Conservation (phyloP, 2,797 vertebrate genomes). For the Morelia viridis region DNA sequence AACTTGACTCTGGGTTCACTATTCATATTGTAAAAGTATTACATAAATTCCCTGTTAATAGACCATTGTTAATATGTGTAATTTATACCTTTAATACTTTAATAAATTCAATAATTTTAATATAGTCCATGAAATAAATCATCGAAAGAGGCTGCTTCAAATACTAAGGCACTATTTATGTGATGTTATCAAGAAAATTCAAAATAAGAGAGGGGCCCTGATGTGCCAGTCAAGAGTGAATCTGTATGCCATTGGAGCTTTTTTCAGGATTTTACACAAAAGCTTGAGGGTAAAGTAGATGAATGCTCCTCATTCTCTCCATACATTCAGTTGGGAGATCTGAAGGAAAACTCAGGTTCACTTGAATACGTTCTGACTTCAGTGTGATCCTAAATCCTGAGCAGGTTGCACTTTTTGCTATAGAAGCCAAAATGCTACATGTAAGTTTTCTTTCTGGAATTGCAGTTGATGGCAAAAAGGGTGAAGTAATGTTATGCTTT, state of each 20-base stretch:
- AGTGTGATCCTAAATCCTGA: neutral
- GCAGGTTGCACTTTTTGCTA: neutral
- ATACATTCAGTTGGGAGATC: neutral
- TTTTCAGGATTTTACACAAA: neutral
- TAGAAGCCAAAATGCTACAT: neutral
- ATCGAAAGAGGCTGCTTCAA: neutral
- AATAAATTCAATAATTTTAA: neutral
- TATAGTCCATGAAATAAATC: neutral
- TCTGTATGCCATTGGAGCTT: neutral
- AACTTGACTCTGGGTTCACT: neutral
- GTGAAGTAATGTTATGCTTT: neutral
- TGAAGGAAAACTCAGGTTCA: neutral
- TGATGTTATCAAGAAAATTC: neutral
- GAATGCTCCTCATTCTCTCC: neutral
- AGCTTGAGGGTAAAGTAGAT: neutral
- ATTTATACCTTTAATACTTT: neutral
- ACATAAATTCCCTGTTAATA: neutral
- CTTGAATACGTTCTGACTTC: neutral
- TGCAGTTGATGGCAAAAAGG: neutral
- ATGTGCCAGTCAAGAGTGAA: neutral
- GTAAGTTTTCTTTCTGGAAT: neutral
- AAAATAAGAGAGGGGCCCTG: neutral
- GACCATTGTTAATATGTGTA: neutral
- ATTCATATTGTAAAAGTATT: neutral
- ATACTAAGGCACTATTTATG: neutral